These are phyloP conservation scores for Sipha maydis DNA, from an alignment of 2,888 invertebrate species.

Conservation along the genomic window DNA sequence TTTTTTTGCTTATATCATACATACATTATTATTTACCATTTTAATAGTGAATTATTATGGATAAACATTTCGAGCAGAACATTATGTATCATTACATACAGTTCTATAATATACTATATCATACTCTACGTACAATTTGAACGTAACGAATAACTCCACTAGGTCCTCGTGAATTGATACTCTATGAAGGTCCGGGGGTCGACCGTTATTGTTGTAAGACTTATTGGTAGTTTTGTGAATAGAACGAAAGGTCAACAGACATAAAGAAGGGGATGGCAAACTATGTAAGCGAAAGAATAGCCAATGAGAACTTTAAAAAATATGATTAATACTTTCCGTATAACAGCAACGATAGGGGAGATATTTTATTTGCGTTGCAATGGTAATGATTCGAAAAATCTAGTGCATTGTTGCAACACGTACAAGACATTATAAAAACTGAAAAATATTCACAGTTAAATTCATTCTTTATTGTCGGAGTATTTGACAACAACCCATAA, in stretches of 20 bases:
- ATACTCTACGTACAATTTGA: not conserved
- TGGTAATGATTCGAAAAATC: constrained; percentile 44
- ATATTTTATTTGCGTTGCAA: constrained; percentile 8
- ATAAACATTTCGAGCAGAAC: constrained; percentile 10
- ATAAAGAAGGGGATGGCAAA: constrained; percentile 19
- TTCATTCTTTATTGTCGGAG: not conserved
- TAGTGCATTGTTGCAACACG: not conserved
- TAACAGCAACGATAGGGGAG: not conserved
- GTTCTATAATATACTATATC: constrained; percentile 8
- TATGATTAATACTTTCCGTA: constrained; percentile 6
- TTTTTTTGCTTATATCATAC: not conserved
- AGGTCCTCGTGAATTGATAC: constrained; percentile 29
- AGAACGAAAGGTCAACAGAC: constrained; percentile 50
- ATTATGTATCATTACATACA: not conserved
- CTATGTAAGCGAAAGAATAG: not conserved
- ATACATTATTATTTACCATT: not conserved
- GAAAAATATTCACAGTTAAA: constrained; percentile 20
- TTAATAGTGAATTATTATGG: constrained; percentile 1
- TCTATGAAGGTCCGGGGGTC: constrained; percentile 8
- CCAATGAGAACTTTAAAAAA: constrained; percentile 17
- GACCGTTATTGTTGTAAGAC: constrained; percentile 38
- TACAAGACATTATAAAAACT: constrained; percentile 15
- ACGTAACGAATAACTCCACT: constrained; percentile 30
- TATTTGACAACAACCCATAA: constrained; percentile 1
- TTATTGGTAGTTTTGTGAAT: constrained; percentile 53